Conservation (phyloP, 2,113 vertebrate genomes). For the Neolamprologus hecqui region DNA sequence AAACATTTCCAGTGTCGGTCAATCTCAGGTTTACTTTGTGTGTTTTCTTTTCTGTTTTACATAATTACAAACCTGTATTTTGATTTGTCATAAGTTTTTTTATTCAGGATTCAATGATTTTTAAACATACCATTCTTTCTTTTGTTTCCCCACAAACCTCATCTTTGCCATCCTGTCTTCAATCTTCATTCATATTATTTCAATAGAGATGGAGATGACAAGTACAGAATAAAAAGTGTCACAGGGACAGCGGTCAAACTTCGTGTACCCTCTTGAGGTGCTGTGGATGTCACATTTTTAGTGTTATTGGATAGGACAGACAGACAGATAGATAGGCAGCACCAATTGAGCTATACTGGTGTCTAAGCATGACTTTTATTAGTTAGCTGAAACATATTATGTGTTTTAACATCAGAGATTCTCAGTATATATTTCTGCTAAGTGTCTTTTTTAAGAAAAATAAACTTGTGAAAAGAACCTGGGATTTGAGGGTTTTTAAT, state of each 20-base stretch:
- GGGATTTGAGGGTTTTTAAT: background rate
- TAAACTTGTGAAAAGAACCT: background rate
- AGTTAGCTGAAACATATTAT: background rate
- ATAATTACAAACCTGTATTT: background rate
- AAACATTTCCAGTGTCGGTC: background rate
- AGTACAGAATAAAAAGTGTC: background rate
- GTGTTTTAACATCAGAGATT: background rate
- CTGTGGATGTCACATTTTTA: background rate
- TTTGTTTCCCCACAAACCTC: background rate
- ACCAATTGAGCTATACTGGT: background rate
- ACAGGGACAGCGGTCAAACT: background rate
- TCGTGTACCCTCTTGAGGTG: background rate
- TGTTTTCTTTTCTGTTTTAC: background rate
- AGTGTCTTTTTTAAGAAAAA: background rate
- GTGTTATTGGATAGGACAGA: background rate
- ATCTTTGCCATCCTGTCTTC: background rate
- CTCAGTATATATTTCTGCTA: background rate
- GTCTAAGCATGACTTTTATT: background rate
- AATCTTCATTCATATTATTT: background rate
- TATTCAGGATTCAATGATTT: background rate
- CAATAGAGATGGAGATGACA: background rate
- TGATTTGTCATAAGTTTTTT: background rate
- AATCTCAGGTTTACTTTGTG: background rate
- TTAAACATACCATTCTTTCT: background rate
- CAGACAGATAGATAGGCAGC: background rate